phyloP scores from a whole-genome alignment of 1,140 invertebrate species.

The Cotesia typhae region DNA sequence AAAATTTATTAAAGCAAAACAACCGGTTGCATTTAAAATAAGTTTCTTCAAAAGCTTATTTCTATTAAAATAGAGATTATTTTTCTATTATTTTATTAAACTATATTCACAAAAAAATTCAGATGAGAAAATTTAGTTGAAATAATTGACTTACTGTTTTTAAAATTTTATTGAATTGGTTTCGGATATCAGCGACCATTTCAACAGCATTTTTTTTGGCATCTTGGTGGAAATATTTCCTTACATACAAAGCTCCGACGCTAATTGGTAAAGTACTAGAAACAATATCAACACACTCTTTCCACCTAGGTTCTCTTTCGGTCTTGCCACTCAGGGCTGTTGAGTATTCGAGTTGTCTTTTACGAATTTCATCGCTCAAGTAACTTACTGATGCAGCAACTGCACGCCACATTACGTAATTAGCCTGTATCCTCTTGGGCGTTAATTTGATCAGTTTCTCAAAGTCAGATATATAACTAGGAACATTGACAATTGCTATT shows the following conservation, averaged over 20 bases:
- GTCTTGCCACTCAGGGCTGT: constrained; percentile 79
- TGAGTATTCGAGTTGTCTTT: constrained; percentile 77
- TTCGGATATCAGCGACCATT: constrained; percentile 84
- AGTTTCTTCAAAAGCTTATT: too few species aligned
- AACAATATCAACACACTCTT: constrained; percentile 81
- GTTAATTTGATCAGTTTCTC: constrained; percentile 65
- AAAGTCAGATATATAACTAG: constrained; percentile 69
- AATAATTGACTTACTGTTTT: constrained; percentile 40
- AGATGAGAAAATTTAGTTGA: too few species aligned
- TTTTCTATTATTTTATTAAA: too few species aligned
- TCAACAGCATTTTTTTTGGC: constrained; percentile 70
- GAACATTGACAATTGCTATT: constrained; percentile 73
- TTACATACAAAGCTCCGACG: constrained; percentile 70
- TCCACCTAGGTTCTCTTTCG: constrained; percentile 83
- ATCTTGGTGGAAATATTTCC: constrained; percentile 68
- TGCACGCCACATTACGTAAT: constrained; percentile 86
- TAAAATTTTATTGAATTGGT: constrained; percentile 64
- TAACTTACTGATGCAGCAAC: constrained; percentile 78
- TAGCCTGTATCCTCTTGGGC: constrained; percentile 73
- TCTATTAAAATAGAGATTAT: too few species aligned
- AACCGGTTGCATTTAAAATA: too few species aligned
- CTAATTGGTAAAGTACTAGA: constrained; percentile 78
- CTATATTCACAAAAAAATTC: too few species aligned
- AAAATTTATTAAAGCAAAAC: too few species aligned
- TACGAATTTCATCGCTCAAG: constrained; percentile 76